Base-by-base conservation (phyloP, 2,888 invertebrate genomes). In the Cosmopolites sordidus region DNA sequence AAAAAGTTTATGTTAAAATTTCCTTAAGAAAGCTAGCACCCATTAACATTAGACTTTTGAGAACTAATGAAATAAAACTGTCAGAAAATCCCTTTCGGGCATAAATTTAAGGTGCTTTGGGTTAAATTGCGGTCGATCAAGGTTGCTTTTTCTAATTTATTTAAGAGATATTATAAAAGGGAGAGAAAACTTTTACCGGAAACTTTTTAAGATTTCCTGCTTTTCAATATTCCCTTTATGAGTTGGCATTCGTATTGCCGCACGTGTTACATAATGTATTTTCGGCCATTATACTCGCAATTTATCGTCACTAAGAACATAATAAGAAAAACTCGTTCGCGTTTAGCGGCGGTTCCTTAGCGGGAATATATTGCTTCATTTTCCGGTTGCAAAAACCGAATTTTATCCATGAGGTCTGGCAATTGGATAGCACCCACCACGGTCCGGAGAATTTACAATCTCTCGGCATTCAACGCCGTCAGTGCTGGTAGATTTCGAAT, bases 231-330 rank as follows among this genome's bases (percentile, higher is more conserved):
- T 50, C 56, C 59, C 48, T 58, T 51, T 52, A 60, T 52, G 55
- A 58, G 56, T 53, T 56, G 57, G 56, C 59, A 58, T 61, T 59
- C 59, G 48, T 54, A 5, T 22, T 50, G 59, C 59, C 48, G 60
- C 64, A 62, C 64, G 62, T 64, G 64, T 58, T 64, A 62, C 64
- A 58, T 62, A 62, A 64, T 62, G 62, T 62, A 64, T 62, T 60
- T 61, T 54, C 51, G 52, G 58, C 62, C 51, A 60, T 64, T 64
- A 62, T 60, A 55, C 58, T 59, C 56, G 48, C 53, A 62, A 62
- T 62, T 64, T 62, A 62, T 64, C 58, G 61, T 42, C 37, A 17
- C 33, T 42, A 42, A 47, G 49, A 47, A 38, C 38, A 53, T 54
- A 60, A 60, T 59, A 58, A 59, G 59, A 58, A 59, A 59, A 60